Percentiles rank a stretch among this genome's conserved stretches.
phyloP scores from a whole-genome alignment of 2,797 vertebrate species.

The Tolypeutes matacus region DNA sequence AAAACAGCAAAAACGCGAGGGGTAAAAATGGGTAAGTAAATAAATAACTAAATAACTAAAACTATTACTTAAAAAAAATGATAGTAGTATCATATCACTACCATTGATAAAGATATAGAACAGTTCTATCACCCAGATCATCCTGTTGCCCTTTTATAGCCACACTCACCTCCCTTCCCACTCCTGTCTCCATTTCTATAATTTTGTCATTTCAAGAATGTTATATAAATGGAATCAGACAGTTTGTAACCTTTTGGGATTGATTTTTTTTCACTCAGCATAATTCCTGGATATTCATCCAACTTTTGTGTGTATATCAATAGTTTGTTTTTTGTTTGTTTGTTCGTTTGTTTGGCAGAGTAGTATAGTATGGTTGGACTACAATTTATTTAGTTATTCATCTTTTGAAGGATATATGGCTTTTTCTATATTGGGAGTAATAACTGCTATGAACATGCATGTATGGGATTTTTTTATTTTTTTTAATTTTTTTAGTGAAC shows the following conservation, averaged over 20 bases:
- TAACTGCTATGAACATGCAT: neutral
- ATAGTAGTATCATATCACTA: neutral
- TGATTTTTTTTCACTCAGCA: neutral
- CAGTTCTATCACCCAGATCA: neutral
- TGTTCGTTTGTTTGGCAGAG: neutral
- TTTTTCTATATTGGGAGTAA: neutral
- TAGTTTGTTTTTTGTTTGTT: neutral
- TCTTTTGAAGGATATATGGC: neutral
- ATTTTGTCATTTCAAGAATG: neutral
- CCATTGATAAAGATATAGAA: neutral
- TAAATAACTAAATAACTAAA: no score
- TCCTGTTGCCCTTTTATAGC: neutral
- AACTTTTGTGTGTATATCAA: neutral
- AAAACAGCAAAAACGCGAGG: no score
- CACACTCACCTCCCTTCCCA: neutral
- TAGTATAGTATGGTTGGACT: neutral
- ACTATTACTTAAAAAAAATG: neutral
- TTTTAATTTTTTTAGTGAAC: neutral
- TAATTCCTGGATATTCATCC: neutral
- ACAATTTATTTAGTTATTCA: neutral
- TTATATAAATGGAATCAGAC: neutral
- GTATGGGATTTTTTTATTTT: neutral
- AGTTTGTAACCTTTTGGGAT: neutral
- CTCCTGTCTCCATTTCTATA: neutral
- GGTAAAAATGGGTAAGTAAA: no score